phyloP scores from a whole-genome alignment of 1,140 invertebrate genomes.

The Plectrocnemia conspersa region DNA sequence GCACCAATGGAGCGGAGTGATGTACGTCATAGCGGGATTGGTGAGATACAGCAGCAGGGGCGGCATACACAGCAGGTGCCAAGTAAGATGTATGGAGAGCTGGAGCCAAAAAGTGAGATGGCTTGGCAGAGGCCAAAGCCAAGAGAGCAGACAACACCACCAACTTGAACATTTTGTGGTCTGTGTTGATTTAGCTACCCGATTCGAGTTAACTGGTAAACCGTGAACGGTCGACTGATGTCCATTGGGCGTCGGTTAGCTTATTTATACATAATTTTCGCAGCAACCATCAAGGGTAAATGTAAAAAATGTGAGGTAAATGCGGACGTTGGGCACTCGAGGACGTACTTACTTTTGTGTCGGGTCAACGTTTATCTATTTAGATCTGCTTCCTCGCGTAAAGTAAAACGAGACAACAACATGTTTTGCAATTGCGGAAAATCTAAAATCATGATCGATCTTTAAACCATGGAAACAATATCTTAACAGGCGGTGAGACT shows the following conservation, averaged over 20 bases:
- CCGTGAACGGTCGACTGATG: conserved; percentile 39
- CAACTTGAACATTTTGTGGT: conserved; percentile 50
- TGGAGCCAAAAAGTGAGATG: conserved; percentile 42
- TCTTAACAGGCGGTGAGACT: too few relatives aligned
- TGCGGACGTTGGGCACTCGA: conserved; percentile 9
- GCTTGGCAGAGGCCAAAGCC: conserved; percentile 46
- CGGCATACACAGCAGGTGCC: conserved; percentile 36
- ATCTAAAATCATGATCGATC: too few relatives aligned
- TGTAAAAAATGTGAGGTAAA: conserved; percentile 8
- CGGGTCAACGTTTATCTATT: too few relatives aligned
- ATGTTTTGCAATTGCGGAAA: too few relatives aligned
- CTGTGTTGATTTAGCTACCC: conserved; percentile 42
- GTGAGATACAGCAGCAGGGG: conserved; percentile 40
- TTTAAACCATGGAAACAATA: too few relatives aligned
- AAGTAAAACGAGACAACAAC: too few relatives aligned
- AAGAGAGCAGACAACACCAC: conserved; percentile 50
- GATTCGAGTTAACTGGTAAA: conserved; percentile 38
- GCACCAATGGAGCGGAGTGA: conserved; percentile 33
- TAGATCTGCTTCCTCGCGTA: too few relatives aligned
- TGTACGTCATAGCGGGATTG: conserved; percentile 43
- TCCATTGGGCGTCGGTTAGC: conserved; percentile 28
- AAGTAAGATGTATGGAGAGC: conserved; percentile 35
- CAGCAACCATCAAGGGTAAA: background rate
- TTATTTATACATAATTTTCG: conserved; percentile 41
- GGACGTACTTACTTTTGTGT: background rate